These are phyloP conservation scores for Ictalurus punctatus DNA, from an alignment of 2,113 vertebrate species.

Conservation along the genomic window DNA sequence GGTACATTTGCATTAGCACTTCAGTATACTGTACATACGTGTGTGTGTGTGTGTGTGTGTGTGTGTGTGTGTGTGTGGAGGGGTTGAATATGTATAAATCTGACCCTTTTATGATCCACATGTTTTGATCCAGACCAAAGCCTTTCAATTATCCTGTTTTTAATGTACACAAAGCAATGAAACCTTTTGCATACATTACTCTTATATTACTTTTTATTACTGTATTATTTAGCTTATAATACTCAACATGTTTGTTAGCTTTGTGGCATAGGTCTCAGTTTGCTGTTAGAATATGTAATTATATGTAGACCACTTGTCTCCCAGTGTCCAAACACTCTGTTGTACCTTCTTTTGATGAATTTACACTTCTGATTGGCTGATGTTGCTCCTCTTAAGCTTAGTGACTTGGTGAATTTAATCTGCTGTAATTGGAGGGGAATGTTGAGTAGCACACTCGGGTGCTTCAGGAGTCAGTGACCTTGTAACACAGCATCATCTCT, in stretches of 20 bases:
- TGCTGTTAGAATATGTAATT: background rate
- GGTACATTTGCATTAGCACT: constrained; percentile 15
- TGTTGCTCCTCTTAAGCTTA: constrained; percentile 33
- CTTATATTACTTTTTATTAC: background rate
- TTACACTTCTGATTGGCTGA: constrained; percentile 45
- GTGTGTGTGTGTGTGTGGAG: background rate
- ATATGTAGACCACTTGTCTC: background rate
- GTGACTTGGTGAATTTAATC: constrained; percentile 62
- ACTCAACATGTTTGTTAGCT: background rate
- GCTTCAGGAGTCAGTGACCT: constrained; percentile 5
- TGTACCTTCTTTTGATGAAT: background rate
- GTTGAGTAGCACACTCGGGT: background rate
- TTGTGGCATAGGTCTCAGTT: background rate
- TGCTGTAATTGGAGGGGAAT: constrained; percentile 60
- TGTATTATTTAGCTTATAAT: background rate
- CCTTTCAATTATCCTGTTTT: background rate
- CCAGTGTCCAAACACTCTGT: background rate
- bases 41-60: background rate
- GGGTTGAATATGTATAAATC: background rate
- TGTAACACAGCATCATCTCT: background rate
- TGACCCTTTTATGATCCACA: background rate
- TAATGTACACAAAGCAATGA: background rate
- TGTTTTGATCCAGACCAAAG: background rate
- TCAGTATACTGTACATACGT: background rate
- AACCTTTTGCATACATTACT: background rate